Percentiles rank a stretch among this genome's conserved stretches.
Conservation (phyloP, 2,797 vertebrate genomes). For the Paguma larvata region DNA sequence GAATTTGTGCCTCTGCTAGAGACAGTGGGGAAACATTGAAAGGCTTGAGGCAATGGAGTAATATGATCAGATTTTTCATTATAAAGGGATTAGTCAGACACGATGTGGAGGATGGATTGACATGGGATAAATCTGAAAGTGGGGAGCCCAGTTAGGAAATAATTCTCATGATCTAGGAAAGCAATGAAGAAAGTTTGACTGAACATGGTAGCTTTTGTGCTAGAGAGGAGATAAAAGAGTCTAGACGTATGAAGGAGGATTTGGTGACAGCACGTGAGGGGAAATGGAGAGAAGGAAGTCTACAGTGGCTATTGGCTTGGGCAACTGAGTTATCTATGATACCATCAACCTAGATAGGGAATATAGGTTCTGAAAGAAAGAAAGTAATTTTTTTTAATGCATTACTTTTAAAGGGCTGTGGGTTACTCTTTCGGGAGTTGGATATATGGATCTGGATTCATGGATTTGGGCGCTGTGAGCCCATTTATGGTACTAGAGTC, state of each 20-base stretch:
- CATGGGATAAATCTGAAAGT: background rate
- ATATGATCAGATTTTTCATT: background rate
- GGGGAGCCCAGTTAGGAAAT: background rate
- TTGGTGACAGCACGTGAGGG: background rate
- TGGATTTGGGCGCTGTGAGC: background rate
- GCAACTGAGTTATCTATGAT: background rate
- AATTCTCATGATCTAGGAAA: conserved; percentile 3
- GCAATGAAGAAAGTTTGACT: background rate
- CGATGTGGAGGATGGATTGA: background rate
- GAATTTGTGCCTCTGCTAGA: background rate
- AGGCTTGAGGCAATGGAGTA: background rate
- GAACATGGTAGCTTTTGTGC: background rate
- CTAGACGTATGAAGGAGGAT: background rate
- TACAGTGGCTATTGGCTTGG: background rate
- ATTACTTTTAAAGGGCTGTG: background rate
- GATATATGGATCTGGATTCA: background rate
- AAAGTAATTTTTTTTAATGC: background rate
- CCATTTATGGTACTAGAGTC: background rate
- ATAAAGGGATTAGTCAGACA: background rate
- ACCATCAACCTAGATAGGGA: background rate
- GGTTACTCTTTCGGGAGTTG: background rate
- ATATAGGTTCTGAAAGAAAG: background rate
- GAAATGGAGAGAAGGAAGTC: background rate
- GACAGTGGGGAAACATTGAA: background rate
- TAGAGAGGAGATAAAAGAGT: background rate